Evolutionary conservation across 2,888 invertebrate genomes (phyloP), one percentile per base, ranked within the genome.

Genomic region (Lacanobia wlatinum): DNA sequence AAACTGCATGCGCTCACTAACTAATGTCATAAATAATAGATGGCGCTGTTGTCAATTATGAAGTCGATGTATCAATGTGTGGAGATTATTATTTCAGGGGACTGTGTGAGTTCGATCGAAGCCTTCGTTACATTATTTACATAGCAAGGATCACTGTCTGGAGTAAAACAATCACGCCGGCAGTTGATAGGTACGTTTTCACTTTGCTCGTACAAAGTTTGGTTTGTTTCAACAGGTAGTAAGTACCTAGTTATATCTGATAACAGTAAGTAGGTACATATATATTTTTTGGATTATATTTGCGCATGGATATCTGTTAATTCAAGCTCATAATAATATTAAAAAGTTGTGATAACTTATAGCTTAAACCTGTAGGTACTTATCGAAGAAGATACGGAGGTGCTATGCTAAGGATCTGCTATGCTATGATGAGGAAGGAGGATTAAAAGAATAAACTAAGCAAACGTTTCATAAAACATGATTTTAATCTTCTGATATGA

Each of bases 21-120:
- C 79, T 65, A 50, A 18, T 65, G 66, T 50, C 55, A 72, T 40
- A 14, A 52, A 70, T 53, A 82, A 86, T 83, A 94, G 94, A 92
- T 93, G 94, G 92, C 93, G 89, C 83, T 90, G 48, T 79, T 50
- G n/a, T 53, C 53, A 76, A 70, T 74, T 73, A 56, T 28, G 12
- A 65, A 28, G 6, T 2, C 4, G 2, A 34, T 40, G 40, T 67
- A 46, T 79, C 58, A 65, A 71, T 76, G 55, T 65, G 28, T 59
- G 10, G 16, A 48, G 18, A 64, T 61, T 46, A 56, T 43, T 65
- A 55, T 73, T 66, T 69, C 46, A 77, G 16, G 14, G 66, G 12
- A 52, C 43, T 63, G 59, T 65, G 38, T 62, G 43, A 38, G 53
- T 78, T 69, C 69, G 78, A 78, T 78, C 78, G 67, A 73, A 76